Evolutionary conservation across 2,888 invertebrate species (phyloP).

Genomic region (Aphrophora alni): DNA sequence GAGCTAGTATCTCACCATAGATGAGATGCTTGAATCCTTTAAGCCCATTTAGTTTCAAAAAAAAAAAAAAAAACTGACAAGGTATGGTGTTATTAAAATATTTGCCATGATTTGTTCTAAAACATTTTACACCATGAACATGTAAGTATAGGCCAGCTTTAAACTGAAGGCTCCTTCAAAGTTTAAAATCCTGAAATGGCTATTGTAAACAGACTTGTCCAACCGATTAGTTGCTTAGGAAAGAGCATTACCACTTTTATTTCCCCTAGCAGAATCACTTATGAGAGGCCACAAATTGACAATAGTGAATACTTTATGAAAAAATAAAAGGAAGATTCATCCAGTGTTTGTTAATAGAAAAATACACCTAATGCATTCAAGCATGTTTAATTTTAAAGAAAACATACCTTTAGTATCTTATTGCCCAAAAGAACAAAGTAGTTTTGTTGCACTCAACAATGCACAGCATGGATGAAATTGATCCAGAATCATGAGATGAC

Average conservation of each 20-base stretch:
- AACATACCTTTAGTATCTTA: background rate
- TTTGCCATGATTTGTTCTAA: conserved; percentile 49
- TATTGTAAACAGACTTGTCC: conserved; percentile 43
- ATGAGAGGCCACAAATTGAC: no score
- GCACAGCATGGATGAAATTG: background rate
- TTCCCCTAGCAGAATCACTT: conserved; percentile 36
- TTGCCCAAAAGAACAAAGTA: background rate
- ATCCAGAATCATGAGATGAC: no score
- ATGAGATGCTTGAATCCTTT: conserved; percentile 51
- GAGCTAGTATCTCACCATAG: conserved; percentile 48
- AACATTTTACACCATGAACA: conserved; percentile 44
- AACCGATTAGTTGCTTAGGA: conserved; percentile 36
- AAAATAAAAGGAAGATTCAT: background rate
- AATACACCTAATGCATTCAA: background rate
- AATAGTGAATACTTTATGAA: conserved; percentile 47
- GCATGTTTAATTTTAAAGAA: background rate
- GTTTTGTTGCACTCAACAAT: background rate
- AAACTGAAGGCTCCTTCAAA: no score
- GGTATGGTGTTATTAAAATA: conserved; percentile 53
- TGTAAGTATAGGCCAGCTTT: no score
- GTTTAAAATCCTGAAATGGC: conserved; percentile 38
- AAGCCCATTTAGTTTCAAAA: conserved; percentile 49
- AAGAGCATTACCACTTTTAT: conserved; percentile 51
- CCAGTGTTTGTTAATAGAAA: background rate
- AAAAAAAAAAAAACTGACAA: conserved; percentile 53